phyloP scores from a whole-genome alignment of 2,113 vertebrate genomes.

The Dendrocopos noguchii region DNA sequence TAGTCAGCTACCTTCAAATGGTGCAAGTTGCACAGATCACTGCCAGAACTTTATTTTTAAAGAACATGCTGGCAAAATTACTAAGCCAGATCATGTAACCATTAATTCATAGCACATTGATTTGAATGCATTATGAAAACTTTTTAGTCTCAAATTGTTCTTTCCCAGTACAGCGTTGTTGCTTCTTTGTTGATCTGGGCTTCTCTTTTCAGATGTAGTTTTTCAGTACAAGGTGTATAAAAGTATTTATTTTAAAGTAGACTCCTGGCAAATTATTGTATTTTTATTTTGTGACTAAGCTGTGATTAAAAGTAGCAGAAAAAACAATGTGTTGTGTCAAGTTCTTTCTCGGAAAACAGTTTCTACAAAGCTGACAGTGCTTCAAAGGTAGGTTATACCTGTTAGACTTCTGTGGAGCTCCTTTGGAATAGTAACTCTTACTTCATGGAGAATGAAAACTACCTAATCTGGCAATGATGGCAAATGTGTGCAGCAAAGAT shows the following conservation, averaged over 20 bases:
- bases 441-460: not conserved
- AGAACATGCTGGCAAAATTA: not conserved
- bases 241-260: not conserved
- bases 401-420: not conserved
- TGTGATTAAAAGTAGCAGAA: not conserved
- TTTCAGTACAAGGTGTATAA: not conserved
- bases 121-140: not conserved
- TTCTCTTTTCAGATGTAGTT: not conserved
- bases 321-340: not conserved
- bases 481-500: not conserved
- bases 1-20: not conserved
- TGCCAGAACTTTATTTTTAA: not conserved
- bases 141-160: not conserved
- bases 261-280: not conserved
- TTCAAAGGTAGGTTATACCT: not conserved
- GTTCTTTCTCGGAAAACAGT: not conserved
- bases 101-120: not conserved
- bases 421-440: not conserved
- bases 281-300: not conserved
- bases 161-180: not conserved
- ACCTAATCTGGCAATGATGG: not conserved
- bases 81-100: not conserved
- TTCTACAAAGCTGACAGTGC: not conserved
- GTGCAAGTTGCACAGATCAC: not conserved
- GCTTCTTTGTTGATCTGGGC: not conserved